A percentile compares a stretch with the other conserved stretches of the same genome.
Evolutionary conservation across 2,113 vertebrate genomes (phyloP).

Genomic region (Pseudonaja textilis): DNA sequence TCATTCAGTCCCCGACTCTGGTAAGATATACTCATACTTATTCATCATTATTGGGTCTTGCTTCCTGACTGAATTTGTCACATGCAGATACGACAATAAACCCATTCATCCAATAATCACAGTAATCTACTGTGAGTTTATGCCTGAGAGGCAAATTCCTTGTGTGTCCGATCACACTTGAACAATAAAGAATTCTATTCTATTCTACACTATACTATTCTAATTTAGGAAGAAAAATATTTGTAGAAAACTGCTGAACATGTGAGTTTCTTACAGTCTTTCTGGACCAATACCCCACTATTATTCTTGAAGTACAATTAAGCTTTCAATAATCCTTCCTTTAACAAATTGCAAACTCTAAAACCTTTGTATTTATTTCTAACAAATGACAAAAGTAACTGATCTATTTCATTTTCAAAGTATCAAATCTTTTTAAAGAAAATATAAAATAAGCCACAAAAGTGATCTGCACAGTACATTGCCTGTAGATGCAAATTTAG

Average conservation of each 20-base stretch:
- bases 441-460: background rate
- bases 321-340: background rate
- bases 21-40: background rate
- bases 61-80: background rate
- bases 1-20: background rate
- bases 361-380: background rate
- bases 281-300: background rate
- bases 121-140: too few relatives aligned
- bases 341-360: background rate
- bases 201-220: too few relatives aligned
- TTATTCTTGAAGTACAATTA: background rate
- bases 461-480: background rate
- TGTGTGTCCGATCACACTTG: too few relatives aligned
- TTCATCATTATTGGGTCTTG: background rate
- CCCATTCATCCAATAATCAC: background rate
- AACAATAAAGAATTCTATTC: too few relatives aligned
- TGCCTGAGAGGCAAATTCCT: too few relatives aligned
- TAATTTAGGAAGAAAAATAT: background rate
- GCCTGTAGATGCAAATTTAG: background rate
- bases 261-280: background rate
- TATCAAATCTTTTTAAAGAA: background rate
- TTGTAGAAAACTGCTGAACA: background rate
- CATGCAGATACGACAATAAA: background rate
- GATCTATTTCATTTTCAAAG: background rate
- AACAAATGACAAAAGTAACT: background rate